A percentile compares a stretch with the other conserved stretches of the same genome.
phyloP scores from a whole-genome alignment of 2,888 invertebrate genomes.

The Hemithea aestivaria region DNA sequence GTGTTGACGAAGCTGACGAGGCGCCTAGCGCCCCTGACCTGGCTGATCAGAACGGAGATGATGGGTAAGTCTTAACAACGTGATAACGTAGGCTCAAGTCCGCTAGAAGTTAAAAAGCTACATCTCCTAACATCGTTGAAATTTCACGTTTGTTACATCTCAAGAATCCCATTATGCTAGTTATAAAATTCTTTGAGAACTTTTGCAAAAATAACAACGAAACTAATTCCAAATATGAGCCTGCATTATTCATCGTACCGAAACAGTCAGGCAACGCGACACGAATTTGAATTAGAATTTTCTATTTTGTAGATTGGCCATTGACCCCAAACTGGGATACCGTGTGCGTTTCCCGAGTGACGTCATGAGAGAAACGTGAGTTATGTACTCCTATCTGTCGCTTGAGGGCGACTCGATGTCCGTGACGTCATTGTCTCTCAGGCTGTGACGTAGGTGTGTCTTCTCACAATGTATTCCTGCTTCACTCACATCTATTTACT shows the following conservation, averaged over 20 bases:
- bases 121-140: no score
- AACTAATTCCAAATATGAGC: no score
- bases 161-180: no score
- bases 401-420: slow-evolving; percentile 40
- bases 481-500: neutral
- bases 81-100: no score
- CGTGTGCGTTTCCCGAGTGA: slow-evolving; percentile 76
- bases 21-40: slow-evolving; percentile 36
- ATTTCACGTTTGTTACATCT: no score
- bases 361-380: slow-evolving; percentile 77
- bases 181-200: no score
- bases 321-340: slow-evolving; percentile 75
- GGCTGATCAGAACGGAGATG: slow-evolving; percentile 51
- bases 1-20: slow-evolving; percentile 48
- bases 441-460: slow-evolving; percentile 26
- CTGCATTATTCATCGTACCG: neutral
- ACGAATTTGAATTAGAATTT: slow-evolving; percentile 54
- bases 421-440: slow-evolving; percentile 47
- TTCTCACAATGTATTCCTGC: slow-evolving; percentile 1
- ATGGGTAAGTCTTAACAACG: slow-evolving; percentile 59
- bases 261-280: slow-evolving; percentile 24
- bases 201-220: no score
- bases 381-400: slow-evolving; percentile 42
- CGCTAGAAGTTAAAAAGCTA: no score
- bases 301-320: slow-evolving; percentile 79